Percentiles rank a stretch among this genome's conserved stretches.
Conservation (phyloP, 2,797 vertebrate species). For the Dendrocincla fuliginosa region DNA sequence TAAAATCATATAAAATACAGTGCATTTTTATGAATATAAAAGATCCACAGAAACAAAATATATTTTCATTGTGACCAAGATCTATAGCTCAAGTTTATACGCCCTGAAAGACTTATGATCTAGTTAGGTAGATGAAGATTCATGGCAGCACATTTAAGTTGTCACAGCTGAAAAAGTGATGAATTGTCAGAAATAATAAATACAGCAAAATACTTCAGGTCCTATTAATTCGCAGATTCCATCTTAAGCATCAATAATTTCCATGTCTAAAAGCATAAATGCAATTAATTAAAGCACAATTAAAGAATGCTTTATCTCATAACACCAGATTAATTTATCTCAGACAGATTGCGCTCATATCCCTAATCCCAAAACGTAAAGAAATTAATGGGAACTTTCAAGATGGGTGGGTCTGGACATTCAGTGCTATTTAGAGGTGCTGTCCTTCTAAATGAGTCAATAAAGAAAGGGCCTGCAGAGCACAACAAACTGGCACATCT, state of each 20-base stretch:
- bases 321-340: neutral
- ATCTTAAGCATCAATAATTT: conserved; percentile 25
- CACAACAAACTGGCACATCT: neutral
- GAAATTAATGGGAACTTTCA: neutral
- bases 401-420: neutral
- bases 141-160: neutral
- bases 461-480: neutral
- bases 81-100: neutral
- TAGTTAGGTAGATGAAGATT: neutral
- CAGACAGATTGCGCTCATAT: neutral
- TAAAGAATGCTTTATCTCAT: neutral
- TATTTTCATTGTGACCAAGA: neutral
- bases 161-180: neutral
- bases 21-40: neutral
- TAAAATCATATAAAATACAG: neutral
- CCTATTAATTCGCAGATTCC: conserved; percentile 8
- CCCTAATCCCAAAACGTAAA: neutral
- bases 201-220: neutral
- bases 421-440: neutral
- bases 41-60: neutral
- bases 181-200: conserved; percentile 4
- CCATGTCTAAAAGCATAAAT: neutral
- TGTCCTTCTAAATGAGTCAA: neutral
- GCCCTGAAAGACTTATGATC: neutral
- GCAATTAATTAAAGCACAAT: conserved; percentile 21